Evolutionary conservation across 2,797 vertebrate species (phyloP).

Genomic region (Petrocephalus schoutedeni): DNA sequence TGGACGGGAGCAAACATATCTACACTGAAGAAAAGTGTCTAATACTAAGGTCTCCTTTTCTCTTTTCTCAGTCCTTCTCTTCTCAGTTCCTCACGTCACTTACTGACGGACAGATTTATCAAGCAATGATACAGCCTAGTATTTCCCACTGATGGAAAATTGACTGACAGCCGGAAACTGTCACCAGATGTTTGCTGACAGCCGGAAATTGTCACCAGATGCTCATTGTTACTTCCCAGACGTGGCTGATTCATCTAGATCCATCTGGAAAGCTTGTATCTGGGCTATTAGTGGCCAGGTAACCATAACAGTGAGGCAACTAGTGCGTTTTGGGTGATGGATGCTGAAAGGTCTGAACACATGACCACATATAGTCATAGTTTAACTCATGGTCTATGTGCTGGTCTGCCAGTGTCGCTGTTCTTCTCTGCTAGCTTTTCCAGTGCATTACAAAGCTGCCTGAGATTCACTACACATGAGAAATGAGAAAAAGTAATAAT

Average conservation of each 20-base stretch:
- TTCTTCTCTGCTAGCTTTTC: background rate
- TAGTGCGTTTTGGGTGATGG: background rate
- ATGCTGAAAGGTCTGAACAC: background rate
- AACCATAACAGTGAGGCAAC: background rate
- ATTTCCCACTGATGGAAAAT: background rate
- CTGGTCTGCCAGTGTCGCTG: background rate
- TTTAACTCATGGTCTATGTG: background rate
- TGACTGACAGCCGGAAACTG: background rate
- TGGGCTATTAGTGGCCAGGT: background rate
- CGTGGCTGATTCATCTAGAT: background rate
- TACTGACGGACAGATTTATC: background rate
- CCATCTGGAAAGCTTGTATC: slow-evolving; percentile 4
- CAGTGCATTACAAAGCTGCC: background rate
- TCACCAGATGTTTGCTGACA: slow-evolving; percentile 5
- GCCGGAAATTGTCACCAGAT: slow-evolving; percentile 1
- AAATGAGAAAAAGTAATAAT: background rate
- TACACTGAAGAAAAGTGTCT: background rate
- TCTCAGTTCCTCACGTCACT: background rate
- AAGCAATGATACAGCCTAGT: background rate
- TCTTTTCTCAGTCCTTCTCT: background rate
- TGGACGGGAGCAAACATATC: background rate
- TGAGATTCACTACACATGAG: background rate
- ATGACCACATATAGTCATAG: background rate
- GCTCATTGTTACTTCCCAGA: background rate
- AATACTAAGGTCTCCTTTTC: background rate